A percentile compares a stretch with the other conserved stretches of the same genome.
Evolutionary conservation across 2,113 vertebrate genomes (phyloP).

Genomic region (Oncorhynchus tshawytscha): DNA sequence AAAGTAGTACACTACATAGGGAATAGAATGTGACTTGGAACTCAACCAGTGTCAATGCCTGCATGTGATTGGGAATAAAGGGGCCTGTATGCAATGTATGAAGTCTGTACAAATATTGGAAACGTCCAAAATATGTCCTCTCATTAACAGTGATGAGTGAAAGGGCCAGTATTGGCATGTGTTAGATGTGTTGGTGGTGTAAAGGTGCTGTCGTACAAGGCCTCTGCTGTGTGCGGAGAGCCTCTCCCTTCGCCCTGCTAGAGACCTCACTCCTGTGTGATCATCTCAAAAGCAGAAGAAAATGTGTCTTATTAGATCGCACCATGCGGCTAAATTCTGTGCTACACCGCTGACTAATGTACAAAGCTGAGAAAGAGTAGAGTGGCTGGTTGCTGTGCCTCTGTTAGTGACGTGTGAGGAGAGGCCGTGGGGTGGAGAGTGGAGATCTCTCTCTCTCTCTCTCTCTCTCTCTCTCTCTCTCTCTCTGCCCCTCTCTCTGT

Average conservation of each 20-base stretch:
- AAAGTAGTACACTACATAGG: no score
- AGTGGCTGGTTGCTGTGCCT: conserved; percentile 60
- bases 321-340: conserved; percentile 74
- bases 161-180: conserved; percentile 64
- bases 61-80: conserved; percentile 43
- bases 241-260: conserved; percentile 6
- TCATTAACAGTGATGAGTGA: conserved; percentile 72
- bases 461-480: neutral
- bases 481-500: no score
- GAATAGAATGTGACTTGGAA: no score
- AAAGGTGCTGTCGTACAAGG: conserved; percentile 68
- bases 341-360: conserved; percentile 70
- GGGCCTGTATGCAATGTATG: conserved; percentile 54
- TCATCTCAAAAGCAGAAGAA: conserved; percentile 69
- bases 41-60: no score
- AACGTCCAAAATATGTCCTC: conserved; percentile 71
- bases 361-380: conserved; percentile 67
- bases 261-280: conserved; percentile 64
- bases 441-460: conserved; percentile 1
- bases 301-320: conserved; percentile 71
- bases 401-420: conserved; percentile 47
- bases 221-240: conserved; percentile 62
- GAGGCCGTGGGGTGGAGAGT: conserved; percentile 32
- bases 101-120: conserved; percentile 70
- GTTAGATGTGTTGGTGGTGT: conserved; percentile 64